Base-by-base conservation (phyloP, 2,797 vertebrate genomes). In the Synaphobranchus kaupii region DNA sequence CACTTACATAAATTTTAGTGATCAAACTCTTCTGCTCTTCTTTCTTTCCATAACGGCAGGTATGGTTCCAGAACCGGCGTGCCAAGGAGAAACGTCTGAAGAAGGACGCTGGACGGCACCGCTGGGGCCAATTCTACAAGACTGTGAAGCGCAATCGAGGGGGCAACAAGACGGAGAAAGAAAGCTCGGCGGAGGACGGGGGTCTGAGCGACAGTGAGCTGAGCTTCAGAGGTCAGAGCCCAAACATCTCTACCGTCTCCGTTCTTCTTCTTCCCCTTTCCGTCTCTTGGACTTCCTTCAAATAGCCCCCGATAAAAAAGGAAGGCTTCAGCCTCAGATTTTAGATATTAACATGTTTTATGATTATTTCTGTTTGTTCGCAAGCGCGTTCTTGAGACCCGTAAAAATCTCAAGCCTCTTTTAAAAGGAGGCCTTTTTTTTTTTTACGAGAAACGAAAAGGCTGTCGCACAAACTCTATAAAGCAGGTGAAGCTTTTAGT, bases 91-190 rank as follows among this genome's bases (percentile, higher is more conserved):
- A 99, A 89, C 95, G 98, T 0, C 92, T 99, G 92, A 99, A 99
- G 95, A 99, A 99, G 93, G 98, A 99, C 0, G 98, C 98, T 0
- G 98, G 98, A 3, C 96, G 98, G 31, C 98, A 99, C 66, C 98
- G 98, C 90, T 99, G 98, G 98, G 98, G 98, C 1, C 98, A 99
- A 94, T 98, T 99, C 93, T 99, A 99, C 89, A 99, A 99, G 95
- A 99, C 96, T 0, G 97, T 98, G 54, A 99, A 98, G 94, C 95
- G 98, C 89, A 98, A 91, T 93, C 95, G 98, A 2, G 97, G 97
- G 2, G 94, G 95, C 3, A 92, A 95, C 73, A 99, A 99, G 90
- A 96, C 96, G 85, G 98, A 98, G 92, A 99, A 99, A 91, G 98
- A 99, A 93, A 99, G 98, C 90, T 99, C 98, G 0, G 97, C 98